Conservation (phyloP, 2,888 invertebrate species). For the Catocala sponsa region DNA sequence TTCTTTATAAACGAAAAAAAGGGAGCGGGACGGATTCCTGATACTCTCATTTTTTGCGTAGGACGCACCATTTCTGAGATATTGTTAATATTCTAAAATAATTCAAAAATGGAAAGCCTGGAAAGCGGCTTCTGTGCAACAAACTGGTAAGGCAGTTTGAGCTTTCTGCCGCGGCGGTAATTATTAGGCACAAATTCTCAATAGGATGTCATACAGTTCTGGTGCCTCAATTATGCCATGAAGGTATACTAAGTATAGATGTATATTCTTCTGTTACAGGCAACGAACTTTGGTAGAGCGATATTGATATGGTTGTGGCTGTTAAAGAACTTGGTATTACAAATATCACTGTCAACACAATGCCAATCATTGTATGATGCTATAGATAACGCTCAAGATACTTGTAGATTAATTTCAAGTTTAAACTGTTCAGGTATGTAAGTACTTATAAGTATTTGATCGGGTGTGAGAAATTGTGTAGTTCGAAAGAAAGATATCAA, state of each 20-base stretch:
- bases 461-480: too few species aligned
- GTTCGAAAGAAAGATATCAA: not conserved
- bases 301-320: not conserved
- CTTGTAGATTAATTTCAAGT: not conserved
- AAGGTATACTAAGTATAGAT: not conserved
- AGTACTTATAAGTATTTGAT: not conserved
- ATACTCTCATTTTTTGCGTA: too few species aligned
- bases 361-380: conserved; percentile 10
- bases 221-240: not conserved
- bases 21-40: too few species aligned
- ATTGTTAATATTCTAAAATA: too few species aligned
- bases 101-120: too few species aligned
- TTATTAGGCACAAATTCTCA: not conserved
- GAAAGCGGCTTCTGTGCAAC: too few species aligned
- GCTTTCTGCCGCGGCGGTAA: too few species aligned
- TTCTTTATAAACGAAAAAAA: too few species aligned
- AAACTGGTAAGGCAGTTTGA: too few species aligned
- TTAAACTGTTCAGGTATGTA: conserved; percentile 7
- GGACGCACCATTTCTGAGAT: too few species aligned
- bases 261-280: conserved; percentile 1
- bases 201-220: not conserved
- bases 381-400: conserved; percentile 4
- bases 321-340: conserved; percentile 3
- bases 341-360: conserved; percentile 3
- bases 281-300: not conserved